Conservation (phyloP, 2,797 vertebrate species). For the Hafferia zeledoni region DNA sequence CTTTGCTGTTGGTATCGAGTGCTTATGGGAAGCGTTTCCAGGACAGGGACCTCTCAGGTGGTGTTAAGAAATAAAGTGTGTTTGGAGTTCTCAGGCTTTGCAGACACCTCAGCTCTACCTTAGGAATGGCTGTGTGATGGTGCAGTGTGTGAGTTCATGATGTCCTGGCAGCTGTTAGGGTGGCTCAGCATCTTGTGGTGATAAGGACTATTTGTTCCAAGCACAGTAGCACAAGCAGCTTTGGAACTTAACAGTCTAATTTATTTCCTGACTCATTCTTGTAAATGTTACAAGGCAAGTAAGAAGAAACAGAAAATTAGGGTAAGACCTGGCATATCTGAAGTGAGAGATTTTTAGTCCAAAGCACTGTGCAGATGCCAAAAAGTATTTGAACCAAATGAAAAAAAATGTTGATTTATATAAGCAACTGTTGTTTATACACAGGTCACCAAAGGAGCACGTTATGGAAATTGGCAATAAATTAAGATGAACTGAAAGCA, state of each 20-base stretch:
- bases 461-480: constrained; percentile 40
- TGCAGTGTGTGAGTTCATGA: neutral
- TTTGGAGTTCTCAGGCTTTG: neutral
- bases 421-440: constrained; percentile 15
- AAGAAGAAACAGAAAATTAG: neutral
- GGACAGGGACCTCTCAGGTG: neutral
- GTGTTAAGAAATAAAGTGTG: neutral
- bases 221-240: neutral
- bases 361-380: neutral
- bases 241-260: neutral
- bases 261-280: neutral
- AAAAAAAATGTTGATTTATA: neutral
- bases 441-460: constrained; percentile 14
- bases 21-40: neutral
- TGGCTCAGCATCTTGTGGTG: neutral
- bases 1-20: neutral
- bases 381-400: neutral
- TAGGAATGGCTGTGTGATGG: neutral
- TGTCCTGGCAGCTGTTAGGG: neutral
- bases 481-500: constrained; percentile 31
- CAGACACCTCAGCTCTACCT: neutral
- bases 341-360: neutral
- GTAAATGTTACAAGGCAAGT: neutral
- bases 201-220: neutral
- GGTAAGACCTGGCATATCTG: neutral